A percentile compares a stretch with the other conserved stretches of the same genome.
These are phyloP conservation scores for Typhlomys cinereus DNA, from an alignment of 2,113 vertebrate genomes.

Conservation along the genomic window DNA sequence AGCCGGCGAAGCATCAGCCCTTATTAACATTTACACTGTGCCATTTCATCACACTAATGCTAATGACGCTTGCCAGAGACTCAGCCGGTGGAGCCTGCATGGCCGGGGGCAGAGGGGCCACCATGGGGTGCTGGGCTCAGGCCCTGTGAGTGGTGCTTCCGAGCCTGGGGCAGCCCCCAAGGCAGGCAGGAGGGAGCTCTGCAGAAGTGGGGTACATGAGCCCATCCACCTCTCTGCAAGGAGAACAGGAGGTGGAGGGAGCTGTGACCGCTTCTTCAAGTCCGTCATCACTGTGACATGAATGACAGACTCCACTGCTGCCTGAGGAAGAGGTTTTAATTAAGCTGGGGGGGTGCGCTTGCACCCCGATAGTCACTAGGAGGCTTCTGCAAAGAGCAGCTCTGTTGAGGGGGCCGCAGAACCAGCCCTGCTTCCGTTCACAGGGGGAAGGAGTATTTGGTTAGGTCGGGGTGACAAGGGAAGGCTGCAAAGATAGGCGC, in stretches of 20 bases:
- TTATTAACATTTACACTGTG: conserved; percentile 66
- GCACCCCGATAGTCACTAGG: conserved; percentile 3
- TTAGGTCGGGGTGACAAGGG: not conserved
- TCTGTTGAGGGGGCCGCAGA: not conserved
- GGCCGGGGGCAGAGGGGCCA: not conserved
- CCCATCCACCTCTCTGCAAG: not conserved
- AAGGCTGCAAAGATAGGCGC: not conserved
- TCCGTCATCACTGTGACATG: conserved; percentile 54
- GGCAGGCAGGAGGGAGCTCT: not conserved
- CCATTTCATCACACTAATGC: conserved; percentile 53
- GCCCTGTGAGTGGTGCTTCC: conserved; percentile 35
- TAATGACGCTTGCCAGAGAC: conserved; percentile 21
- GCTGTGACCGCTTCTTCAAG: conserved; percentile 76
- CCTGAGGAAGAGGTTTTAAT: conserved; percentile 53
- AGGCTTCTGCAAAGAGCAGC: not conserved
- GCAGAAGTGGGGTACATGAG: not conserved
- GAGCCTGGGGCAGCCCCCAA: not conserved
- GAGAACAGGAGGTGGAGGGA: conserved; percentile 54
- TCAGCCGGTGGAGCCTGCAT: not conserved
- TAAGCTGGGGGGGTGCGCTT: conserved; percentile 17
- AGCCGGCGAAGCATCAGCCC: conserved; percentile 49
- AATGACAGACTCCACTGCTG: not conserved
- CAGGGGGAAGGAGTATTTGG: not conserved
- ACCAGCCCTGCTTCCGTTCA: not conserved
- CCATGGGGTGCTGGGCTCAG: not conserved